Evolutionary conservation across 2,888 invertebrate species (phyloP).

Genomic region (Pseudococcus viburni): DNA sequence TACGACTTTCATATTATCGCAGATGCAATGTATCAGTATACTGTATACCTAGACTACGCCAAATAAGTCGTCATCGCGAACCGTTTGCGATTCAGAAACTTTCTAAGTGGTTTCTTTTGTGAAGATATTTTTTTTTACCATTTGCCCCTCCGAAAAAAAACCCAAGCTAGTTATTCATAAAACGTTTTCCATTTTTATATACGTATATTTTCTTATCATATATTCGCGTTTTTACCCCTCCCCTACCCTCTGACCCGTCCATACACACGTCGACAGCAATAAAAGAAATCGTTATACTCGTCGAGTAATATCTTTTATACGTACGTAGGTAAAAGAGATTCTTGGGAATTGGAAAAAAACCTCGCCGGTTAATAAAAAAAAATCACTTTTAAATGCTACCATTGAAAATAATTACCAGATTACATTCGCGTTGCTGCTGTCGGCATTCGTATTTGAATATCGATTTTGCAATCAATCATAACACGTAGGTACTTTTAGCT

Average conservation of each 20-base stretch:
- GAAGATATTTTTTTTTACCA: conserved; percentile 14
- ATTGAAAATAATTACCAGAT: neutral
- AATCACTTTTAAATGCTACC: neutral
- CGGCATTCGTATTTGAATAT: neutral
- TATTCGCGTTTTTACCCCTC: neutral
- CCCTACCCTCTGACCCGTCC: neutral
- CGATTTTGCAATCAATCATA: conserved; percentile 34
- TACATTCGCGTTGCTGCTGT: neutral
- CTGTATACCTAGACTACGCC: neutral
- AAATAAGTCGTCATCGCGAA: neutral
- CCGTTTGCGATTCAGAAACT: neutral
- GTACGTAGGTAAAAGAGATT: neutral
- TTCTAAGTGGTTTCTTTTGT: conserved; percentile 27
- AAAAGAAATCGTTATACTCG: neutral
- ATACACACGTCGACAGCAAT: neutral
- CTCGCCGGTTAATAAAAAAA: neutral
- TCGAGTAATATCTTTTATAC: neutral
- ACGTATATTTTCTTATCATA: conserved; percentile 3
- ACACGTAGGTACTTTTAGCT: too few relatives aligned
- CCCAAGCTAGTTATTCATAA: neutral
- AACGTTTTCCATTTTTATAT: neutral
- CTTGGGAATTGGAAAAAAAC: neutral
- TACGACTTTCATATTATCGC: neutral
- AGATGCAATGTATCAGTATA: neutral
- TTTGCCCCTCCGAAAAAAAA: neutral